phyloP scores from a whole-genome alignment of 2,113 vertebrate genomes.

The Vimba vimba region DNA sequence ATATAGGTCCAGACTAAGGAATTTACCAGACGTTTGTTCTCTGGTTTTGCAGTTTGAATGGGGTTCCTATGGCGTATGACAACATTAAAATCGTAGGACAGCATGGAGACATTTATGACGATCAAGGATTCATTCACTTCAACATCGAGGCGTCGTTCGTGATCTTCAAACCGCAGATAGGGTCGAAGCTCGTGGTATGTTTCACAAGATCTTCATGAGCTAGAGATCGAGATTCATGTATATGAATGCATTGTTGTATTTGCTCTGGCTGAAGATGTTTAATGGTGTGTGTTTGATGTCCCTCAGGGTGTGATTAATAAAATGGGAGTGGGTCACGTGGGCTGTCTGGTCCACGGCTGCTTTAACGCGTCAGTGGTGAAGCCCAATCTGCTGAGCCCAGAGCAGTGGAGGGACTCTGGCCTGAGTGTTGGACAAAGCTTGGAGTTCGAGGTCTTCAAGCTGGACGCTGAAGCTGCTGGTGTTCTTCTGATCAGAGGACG shows the following conservation, averaged over 20 bases:
- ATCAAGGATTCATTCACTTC: conserved; percentile 91
- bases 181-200: conserved; percentile 84
- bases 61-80: conserved; percentile 92
- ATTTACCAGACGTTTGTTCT: not conserved
- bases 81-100: conserved; percentile 82
- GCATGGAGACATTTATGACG: conserved; percentile 89
- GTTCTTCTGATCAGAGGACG: conserved; percentile 91
- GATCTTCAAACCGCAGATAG: conserved; percentile 84
- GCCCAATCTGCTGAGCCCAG: conserved; percentile 79
- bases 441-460: conserved; percentile 86
- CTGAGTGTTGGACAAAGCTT: conserved; percentile 83
- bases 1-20: not conserved
- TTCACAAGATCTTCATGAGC: not conserved
- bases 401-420: conserved; percentile 82
- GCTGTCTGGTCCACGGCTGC: conserved; percentile 93
- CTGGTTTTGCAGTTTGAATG: conserved; percentile 79
- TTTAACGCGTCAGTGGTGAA: conserved; percentile 95
- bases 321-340: conserved; percentile 86
- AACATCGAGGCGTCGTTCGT: conserved; percentile 90
- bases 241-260: not conserved
- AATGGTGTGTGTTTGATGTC: not conserved
- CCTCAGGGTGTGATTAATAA: conserved; percentile 92
- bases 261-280: not conserved
- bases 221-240: not conserved
- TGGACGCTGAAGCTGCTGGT: conserved; percentile 88